Conservation (phyloP, 2,797 vertebrate genomes). For the Mormyrus proboscirostris region DNA sequence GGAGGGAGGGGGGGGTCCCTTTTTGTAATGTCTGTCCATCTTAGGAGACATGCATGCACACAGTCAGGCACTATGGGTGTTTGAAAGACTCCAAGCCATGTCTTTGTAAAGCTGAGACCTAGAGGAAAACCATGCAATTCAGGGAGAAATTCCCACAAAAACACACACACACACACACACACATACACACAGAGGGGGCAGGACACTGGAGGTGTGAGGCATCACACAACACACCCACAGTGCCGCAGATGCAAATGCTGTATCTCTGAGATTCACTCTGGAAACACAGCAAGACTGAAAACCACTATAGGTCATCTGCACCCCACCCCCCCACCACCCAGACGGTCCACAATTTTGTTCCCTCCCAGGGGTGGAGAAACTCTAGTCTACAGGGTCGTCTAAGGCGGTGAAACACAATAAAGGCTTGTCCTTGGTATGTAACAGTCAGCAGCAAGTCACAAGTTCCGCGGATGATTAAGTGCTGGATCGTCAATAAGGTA, state of each 20-base stretch:
- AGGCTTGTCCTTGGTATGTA: neutral
- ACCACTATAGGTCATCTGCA: neutral
- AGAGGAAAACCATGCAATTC: neutral
- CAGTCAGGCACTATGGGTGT: neutral
- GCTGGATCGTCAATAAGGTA: neutral
- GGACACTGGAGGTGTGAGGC: neutral
- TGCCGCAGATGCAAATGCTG: neutral
- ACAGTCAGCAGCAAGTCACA: neutral
- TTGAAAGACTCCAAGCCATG: neutral
- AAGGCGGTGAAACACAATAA: neutral
- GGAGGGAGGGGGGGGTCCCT: neutral
- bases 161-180: neutral
- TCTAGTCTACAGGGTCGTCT: neutral
- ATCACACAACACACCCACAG: neutral
- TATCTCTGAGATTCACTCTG: neutral
- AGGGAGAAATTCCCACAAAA: neutral
- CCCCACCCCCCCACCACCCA: neutral
- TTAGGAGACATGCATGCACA: neutral
- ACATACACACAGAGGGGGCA: neutral
- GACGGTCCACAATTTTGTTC: neutral
- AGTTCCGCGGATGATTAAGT: neutral
- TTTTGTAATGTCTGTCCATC: neutral
- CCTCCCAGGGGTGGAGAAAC: neutral
- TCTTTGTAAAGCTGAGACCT: neutral
- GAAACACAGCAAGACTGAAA: neutral